A percentile compares a stretch with the other conserved stretches of the same genome.
Evolutionary conservation across 2,797 vertebrate species (phyloP).

Genomic region (Cetoscarus ocellatus): DNA sequence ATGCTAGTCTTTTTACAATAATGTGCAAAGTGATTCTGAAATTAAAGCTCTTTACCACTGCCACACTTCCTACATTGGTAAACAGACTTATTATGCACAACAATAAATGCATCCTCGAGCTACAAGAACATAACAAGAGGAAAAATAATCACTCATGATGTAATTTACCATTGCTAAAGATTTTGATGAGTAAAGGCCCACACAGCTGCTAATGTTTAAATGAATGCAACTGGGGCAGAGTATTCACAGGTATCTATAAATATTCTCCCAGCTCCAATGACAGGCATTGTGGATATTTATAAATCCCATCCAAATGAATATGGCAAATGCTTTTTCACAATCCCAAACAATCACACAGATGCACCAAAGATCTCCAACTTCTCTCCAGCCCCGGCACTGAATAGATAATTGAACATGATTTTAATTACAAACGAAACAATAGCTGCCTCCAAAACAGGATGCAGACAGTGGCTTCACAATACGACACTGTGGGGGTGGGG

Average conservation of each 20-base stretch:
- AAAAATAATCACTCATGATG: slow-evolving; percentile 14
- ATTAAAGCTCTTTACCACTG: background rate
- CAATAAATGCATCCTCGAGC: background rate
- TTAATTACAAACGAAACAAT: slow-evolving; percentile 73
- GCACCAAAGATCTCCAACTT: slow-evolving; percentile 38
- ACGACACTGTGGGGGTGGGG: slow-evolving; percentile 16
- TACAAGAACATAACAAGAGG: background rate
- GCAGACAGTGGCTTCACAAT: slow-evolving; percentile 34
- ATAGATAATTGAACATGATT: slow-evolving; percentile 60
- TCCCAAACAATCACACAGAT: slow-evolving; percentile 65
- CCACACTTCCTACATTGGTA: background rate
- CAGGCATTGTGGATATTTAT: slow-evolving; percentile 67
- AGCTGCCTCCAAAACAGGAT: slow-evolving; percentile 24
- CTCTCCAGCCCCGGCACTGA: slow-evolving; percentile 11
- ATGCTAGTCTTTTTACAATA: too few species aligned
- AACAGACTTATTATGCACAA: background rate
- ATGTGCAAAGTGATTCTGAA: too few species aligned
- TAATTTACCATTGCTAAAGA: slow-evolving; percentile 31
- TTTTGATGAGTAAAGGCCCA: slow-evolving; percentile 22
- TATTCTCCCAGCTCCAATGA: slow-evolving; percentile 52
- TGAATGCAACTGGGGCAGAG: slow-evolving; percentile 56
- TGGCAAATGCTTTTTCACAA: slow-evolving; percentile 57
- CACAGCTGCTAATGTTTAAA: slow-evolving; percentile 39
- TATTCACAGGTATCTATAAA: slow-evolving; percentile 66
- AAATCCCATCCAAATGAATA: slow-evolving; percentile 50